phyloP scores from a whole-genome alignment of 1,140 invertebrate species.

The Cecropterus lyciades region DNA sequence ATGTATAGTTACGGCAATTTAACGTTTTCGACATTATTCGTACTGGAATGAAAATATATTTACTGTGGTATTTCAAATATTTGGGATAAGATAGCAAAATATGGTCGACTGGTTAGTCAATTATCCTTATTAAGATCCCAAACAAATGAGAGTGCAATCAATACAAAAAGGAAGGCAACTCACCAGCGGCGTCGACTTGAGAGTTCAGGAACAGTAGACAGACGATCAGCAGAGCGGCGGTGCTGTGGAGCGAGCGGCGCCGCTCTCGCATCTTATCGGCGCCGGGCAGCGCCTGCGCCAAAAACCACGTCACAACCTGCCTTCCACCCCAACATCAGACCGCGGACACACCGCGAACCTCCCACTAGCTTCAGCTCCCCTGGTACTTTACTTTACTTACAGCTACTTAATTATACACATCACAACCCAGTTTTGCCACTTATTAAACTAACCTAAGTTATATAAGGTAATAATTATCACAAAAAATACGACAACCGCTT shows the following conservation, averaged over 20 bases:
- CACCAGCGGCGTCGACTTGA: constrained; percentile 73
- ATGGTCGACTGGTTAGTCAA: too few relatives aligned
- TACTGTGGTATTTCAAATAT: too few relatives aligned
- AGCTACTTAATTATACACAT: constrained; percentile 78
- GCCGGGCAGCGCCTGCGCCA: constrained; percentile 79
- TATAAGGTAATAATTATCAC: constrained; percentile 68
- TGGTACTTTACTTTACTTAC: constrained; percentile 22
- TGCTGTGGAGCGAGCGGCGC: constrained; percentile 70
- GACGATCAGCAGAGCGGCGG: constrained; percentile 70
- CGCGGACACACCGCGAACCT: constrained; percentile 52
- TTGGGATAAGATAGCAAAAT: too few relatives aligned
- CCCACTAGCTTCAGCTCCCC: constrained; percentile 23
- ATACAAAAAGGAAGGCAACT: constrained; percentile 46
- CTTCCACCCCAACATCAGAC: constrained; percentile 58
- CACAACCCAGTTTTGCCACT: constrained; percentile 83
- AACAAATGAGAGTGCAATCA: constrained; percentile 51
- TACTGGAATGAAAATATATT: too few relatives aligned
- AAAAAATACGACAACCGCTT: constrained; percentile 84
- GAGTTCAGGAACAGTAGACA: constrained; percentile 71
- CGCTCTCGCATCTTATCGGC: constrained; percentile 81
- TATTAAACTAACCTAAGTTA: constrained; percentile 53
- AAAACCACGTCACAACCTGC: constrained; percentile 68
- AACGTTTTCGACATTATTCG: too few relatives aligned
- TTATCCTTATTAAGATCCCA: background rate
- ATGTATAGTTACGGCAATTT: too few relatives aligned